Percentiles rank a stretch among this genome's conserved stretches.
These are phyloP conservation scores for Coracias cyanogaster DNA, from an alignment of 2,797 vertebrate genomes.

Conservation along the genomic window DNA sequence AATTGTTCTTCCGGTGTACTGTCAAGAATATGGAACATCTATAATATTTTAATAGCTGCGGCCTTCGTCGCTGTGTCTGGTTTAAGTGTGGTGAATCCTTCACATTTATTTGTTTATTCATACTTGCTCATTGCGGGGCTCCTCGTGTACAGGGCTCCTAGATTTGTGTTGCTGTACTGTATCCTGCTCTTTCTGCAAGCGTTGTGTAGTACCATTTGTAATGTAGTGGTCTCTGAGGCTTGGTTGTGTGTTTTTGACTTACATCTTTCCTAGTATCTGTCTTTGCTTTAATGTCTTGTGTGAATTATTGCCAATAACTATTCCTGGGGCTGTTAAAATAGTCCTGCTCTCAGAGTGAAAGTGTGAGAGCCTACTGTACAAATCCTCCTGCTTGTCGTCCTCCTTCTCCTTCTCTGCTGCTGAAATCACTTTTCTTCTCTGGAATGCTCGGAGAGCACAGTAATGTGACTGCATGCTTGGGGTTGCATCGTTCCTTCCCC, in stretches of 20 bases:
- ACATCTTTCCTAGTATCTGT: neutral
- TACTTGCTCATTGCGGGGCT: neutral
- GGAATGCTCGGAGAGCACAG: neutral
- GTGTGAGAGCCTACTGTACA: neutral
- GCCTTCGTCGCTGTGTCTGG: rapidly evolving
- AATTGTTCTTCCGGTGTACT: neutral
- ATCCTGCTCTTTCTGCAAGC: neutral
- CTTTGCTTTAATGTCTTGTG: neutral
- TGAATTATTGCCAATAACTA: neutral
- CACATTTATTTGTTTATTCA: neutral
- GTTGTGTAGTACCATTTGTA: neutral
- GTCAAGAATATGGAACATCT: neutral
- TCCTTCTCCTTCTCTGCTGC: neutral
- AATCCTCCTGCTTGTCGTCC: too few species aligned
- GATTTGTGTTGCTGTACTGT: neutral
- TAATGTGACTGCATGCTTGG: neutral
- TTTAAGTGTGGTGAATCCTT: neutral
- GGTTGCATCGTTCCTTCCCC: neutral
- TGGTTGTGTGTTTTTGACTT: neutral
- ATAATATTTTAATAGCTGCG: neutral
- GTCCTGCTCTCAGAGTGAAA: neutral
- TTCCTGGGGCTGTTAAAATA: neutral
- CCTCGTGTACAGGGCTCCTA: neutral
- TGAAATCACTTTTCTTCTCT: neutral
- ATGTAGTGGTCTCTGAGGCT: neutral